A percentile compares a stretch with the other conserved stretches of the same genome.
Evolutionary conservation across 1,140 invertebrate genomes (phyloP).

Genomic region (Lysiphlebus fabarum): DNA sequence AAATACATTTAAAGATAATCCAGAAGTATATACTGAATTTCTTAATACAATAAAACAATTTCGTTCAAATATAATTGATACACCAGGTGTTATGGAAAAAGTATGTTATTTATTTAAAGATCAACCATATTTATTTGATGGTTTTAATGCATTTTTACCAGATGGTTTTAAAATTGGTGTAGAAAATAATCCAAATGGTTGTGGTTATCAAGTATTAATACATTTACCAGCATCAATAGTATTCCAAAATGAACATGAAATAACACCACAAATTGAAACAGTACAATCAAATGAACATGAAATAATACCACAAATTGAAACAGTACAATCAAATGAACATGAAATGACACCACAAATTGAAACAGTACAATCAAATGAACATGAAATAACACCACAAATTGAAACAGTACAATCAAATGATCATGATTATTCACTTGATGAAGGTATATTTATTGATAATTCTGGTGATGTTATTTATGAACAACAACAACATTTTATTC

Average conservation of each 20-base stretch:
- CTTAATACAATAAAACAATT: slow-evolving; percentile 99
- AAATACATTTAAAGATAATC: slow-evolving; percentile 94
- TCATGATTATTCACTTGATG: slow-evolving; percentile 49
- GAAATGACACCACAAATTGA: no score
- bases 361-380: slow-evolving; percentile 48
- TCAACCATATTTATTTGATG: slow-evolving; percentile 96
- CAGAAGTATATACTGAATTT: slow-evolving; percentile 98
- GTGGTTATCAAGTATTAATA: slow-evolving; percentile 73
- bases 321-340: slow-evolving; percentile 53
- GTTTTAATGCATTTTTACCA: slow-evolving; percentile 98
- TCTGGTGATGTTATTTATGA: slow-evolving; percentile 55
- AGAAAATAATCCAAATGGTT: slow-evolving; percentile 81
- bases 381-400: slow-evolving; percentile 41
- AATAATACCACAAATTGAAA: slow-evolving; percentile 50
- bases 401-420: slow-evolving; percentile 47
- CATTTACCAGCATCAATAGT: slow-evolving; percentile 69
- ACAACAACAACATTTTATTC: slow-evolving; percentile 56
- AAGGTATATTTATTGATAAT: slow-evolving; percentile 50
- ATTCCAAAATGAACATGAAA: slow-evolving; percentile 53
- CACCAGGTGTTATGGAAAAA: slow-evolving; percentile 94
- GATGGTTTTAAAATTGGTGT: slow-evolving; percentile 98
- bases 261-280: slow-evolving; percentile 49
- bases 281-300: slow-evolving; percentile 51
- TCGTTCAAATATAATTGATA: slow-evolving; percentile 98
- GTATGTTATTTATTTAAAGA: slow-evolving; percentile 98